A percentile compares a stretch with the other conserved stretches of the same genome.
Evolutionary conservation across 2,888 invertebrate species (phyloP).

Genomic region (Phyto melanocephala): DNA sequence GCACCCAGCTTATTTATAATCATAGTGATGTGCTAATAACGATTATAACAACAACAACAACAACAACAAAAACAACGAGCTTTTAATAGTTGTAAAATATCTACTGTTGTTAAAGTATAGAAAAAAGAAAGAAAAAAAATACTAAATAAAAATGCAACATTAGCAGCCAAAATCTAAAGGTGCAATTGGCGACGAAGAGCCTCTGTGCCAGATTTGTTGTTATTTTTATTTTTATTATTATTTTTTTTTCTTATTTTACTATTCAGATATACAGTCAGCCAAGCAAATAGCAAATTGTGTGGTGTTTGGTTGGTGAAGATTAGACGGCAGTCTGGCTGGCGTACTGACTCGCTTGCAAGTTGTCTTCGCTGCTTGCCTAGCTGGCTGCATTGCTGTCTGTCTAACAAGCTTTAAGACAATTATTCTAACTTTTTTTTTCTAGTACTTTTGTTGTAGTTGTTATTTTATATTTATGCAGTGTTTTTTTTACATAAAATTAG

Average conservation of each 20-base stretch:
- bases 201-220: conserved; percentile 60
- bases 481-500: conserved; percentile 43
- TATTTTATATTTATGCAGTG: conserved; percentile 31
- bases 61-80: conserved; percentile 11
- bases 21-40: conserved; percentile 26
- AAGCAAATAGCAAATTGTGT: conserved; percentile 7
- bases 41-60: neutral
- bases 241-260: conserved; percentile 17
- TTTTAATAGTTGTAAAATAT: conserved; percentile 32
- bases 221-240: neutral
- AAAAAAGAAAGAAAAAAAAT: conserved; percentile 25
- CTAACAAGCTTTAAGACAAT: conserved; percentile 10
- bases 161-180: conserved; percentile 61
- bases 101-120: neutral
- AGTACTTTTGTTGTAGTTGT: neutral
- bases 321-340: conserved; percentile 40
- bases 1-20: conserved; percentile 41
- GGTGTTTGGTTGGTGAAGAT: conserved; percentile 10
- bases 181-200: conserved; percentile 64
- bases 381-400: neutral
- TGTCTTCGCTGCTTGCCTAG: conserved; percentile 7
- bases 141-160: conserved; percentile 55
- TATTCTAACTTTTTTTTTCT: conserved; percentile 28
- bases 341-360: conserved; percentile 1
- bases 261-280: conserved; percentile 18